phyloP scores from a whole-genome alignment of 2,113 vertebrate species.

The Chrysemys picta region DNA sequence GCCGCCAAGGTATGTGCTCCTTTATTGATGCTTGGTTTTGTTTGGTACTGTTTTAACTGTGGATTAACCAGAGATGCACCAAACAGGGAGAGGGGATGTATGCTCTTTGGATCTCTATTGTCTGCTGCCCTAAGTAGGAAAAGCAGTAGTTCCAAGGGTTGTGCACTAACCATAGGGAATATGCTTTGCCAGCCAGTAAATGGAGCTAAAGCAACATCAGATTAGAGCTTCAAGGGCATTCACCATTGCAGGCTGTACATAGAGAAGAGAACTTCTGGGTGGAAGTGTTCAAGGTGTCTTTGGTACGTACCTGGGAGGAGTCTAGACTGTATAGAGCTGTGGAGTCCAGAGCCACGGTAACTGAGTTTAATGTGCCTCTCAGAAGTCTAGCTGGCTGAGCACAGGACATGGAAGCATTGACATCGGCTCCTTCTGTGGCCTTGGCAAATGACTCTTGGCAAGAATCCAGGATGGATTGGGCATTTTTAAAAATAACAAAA shows the following conservation, averaged over 20 bases:
- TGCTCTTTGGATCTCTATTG: fast-evolving
- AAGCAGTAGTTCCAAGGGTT: fast-evolving
- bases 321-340: fast-evolving
- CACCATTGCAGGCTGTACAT: too few relatives aligned
- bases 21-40: fast-evolving
- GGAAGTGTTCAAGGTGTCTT: not conserved
- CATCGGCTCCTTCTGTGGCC: not conserved
- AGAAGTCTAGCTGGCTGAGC: not conserved
- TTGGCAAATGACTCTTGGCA: not conserved
- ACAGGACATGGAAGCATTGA: not conserved
- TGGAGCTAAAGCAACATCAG: slow-evolving; percentile 13
- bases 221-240: fast-evolving
- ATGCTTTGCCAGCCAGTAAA: slow-evolving; percentile 32
- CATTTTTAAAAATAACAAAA: not conserved
- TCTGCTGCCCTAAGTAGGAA: not conserved
- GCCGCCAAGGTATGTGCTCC: slow-evolving; percentile 83
- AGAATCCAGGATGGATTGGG: not conserved
- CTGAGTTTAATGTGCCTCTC: fast-evolving
- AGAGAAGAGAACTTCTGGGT: not conserved
- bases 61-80: fast-evolving
- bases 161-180: fast-evolving
- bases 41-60: fast-evolving
- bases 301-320: not conserved
- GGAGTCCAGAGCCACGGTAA: not conserved
- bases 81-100: fast-evolving